Conservation (phyloP, 2,113 vertebrate species). For the Peromyscus leucopus region DNA sequence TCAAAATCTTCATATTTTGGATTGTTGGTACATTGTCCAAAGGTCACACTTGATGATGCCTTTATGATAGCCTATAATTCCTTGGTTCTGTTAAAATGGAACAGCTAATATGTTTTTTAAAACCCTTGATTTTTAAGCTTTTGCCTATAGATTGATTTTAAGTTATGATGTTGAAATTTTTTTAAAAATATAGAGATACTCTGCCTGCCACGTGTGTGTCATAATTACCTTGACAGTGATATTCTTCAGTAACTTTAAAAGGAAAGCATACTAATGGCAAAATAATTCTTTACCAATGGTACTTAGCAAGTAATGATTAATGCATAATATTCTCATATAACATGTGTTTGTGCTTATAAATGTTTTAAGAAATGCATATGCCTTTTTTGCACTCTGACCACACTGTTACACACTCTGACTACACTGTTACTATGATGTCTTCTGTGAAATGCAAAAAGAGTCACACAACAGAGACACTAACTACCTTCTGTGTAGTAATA, state of each 20-base stretch:
- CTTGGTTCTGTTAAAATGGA: slow-evolving; percentile 57
- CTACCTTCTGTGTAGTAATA: neutral
- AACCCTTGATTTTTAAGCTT: slow-evolving; percentile 23
- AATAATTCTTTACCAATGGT: slow-evolving; percentile 29
- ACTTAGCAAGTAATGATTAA: slow-evolving; percentile 52
- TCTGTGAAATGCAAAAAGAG: slow-evolving; percentile 14
- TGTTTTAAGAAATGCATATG: neutral
- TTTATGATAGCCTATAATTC: slow-evolving; percentile 65
- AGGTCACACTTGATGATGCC: slow-evolving; percentile 72
- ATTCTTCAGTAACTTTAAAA: slow-evolving; percentile 56
- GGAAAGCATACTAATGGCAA: slow-evolving; percentile 44
- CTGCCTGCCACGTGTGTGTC: neutral
- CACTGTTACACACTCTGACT: neutral
- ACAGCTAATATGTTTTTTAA: slow-evolving; percentile 32
- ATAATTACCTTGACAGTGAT: slow-evolving; percentile 38
- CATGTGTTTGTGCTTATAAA: neutral
- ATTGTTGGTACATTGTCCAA: slow-evolving; percentile 62
- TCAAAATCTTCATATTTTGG: slow-evolving; percentile 67
- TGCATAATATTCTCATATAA: neutral
- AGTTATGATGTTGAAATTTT: slow-evolving; percentile 44
- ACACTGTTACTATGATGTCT: slow-evolving; percentile 2
- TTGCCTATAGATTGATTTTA: slow-evolving; percentile 41
- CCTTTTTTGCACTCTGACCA: neutral
- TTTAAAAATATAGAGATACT: neutral
- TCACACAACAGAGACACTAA: neutral